A percentile compares a stretch with the other conserved stretches of the same genome.
phyloP scores from a whole-genome alignment of 1,140 invertebrate genomes.

The Drosophila bipectinata region DNA sequence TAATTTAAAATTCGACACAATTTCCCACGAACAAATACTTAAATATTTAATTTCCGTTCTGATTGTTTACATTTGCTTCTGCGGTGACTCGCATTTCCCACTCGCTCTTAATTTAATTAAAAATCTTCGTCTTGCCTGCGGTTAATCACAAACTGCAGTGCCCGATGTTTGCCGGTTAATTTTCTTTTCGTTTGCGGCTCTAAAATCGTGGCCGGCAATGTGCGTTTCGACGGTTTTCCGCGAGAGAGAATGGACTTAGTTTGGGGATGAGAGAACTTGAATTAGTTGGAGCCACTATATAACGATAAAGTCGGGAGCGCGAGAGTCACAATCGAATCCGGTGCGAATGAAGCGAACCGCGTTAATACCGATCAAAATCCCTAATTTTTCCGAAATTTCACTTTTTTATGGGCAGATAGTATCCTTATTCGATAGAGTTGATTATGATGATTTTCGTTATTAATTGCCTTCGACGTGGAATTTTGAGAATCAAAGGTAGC shows the following conservation, averaged over 20 bases:
- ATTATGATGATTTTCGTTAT: not conserved
- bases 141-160: slow-evolving; percentile 21
- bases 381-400: not conserved
- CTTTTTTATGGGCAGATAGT: not conserved
- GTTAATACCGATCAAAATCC: not conserved
- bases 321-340: slow-evolving; percentile 12
- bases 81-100: slow-evolving; percentile 18
- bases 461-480: not conserved
- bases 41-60: slow-evolving; percentile 51
- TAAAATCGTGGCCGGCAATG: slow-evolving; percentile 14
- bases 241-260: slow-evolving; percentile 32
- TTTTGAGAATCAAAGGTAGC: slow-evolving; percentile 10
- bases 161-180: not conserved
- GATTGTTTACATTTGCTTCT: slow-evolving; percentile 43
- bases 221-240: slow-evolving; percentile 13
- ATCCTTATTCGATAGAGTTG: not conserved
- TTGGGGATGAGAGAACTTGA: slow-evolving; percentile 19
- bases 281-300: slow-evolving; percentile 18
- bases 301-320: slow-evolving; percentile 8
- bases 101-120: slow-evolving; percentile 51
- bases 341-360: not conserved
- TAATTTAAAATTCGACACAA: slow-evolving; percentile 58
- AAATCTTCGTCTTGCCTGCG: slow-evolving; percentile 34
- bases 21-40: slow-evolving; percentile 48
- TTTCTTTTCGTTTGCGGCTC: not conserved